Evolutionary conservation across 2,888 invertebrate species (phyloP), one percentile per base, ranked within the genome.

Genomic region (Matsumyia berberina): DNA sequence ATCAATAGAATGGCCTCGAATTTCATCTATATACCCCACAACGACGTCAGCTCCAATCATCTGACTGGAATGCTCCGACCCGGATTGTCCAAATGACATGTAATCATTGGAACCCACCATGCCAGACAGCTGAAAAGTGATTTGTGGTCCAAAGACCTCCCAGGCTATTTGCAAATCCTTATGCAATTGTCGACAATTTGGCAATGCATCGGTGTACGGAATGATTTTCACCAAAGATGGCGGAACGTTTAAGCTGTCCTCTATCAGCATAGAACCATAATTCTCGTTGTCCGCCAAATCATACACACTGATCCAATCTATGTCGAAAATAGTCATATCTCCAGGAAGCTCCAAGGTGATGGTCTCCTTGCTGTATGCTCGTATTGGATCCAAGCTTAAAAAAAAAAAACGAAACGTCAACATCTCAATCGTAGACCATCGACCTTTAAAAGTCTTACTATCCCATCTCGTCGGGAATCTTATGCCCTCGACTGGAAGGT

Each of bases 1-100:
- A 92, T 98, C 98, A 0, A 93, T 92, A 8, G 96, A 95, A 88
- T 94, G 94, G 0, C 96, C 97, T 86, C 96, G 93, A 74, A 94
- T 93, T 1, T 93, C 94, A 89, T 96, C 94, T 89, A 95, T 95
- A 87, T 94, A 95, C 5, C 95, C 95, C 35, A 98, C 93, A 0
- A 96, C 95, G 37, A 96, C 95, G 93, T 98, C 98, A 0, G 96
- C 94, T 57, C 96, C 97, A 88, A 96, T 92, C 97, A 98, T 98
- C 91, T 94, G 94, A 87, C 96, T 95, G 44, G 93, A 92, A 17
- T 92, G 92, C 7, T 92, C 92, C 0, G 95, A 94, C 58, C 97
- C 97, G 24, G 97, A 97, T 66, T 97, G 92, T 35, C 98, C 98
- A 91, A 97, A 97, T 11, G 97, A 95, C 94, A 98, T 95, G 92